phyloP scores from a whole-genome alignment of 2,888 invertebrate species.

The Drosophila picticornis region DNA sequence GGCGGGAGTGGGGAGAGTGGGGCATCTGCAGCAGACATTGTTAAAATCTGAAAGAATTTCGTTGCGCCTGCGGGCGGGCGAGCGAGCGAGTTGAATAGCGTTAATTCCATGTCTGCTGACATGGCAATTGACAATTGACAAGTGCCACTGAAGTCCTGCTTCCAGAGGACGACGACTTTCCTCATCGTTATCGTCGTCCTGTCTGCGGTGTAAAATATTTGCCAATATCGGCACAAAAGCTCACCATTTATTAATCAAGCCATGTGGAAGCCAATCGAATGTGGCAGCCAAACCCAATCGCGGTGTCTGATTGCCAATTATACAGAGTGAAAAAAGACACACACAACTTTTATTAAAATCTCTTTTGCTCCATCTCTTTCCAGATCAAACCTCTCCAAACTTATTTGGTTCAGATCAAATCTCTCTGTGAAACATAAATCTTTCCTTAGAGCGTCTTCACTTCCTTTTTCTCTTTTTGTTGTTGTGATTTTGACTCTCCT shows the following conservation, averaged over 20 bases:
- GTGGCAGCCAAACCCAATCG: slow-evolving; percentile 17
- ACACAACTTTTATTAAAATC: neutral
- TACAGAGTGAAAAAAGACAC: neutral
- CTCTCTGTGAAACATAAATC: neutral
- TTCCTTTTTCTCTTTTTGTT: neutral
- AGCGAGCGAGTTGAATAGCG: slow-evolving; percentile 49
- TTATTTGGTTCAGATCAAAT: neutral
- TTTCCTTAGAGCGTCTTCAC: neutral
- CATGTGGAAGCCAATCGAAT: slow-evolving; percentile 64
- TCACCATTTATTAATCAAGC: slow-evolving; percentile 73
- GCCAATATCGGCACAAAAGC: slow-evolving; percentile 60
- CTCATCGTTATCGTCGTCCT: neutral
- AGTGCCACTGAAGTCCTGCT: slow-evolving; percentile 25
- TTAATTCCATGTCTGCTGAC: slow-evolving; percentile 69
- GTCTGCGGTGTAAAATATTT: slow-evolving; percentile 44
- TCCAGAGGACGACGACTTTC: neutral
- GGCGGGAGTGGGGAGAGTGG: neutral
- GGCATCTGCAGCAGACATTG: slow-evolving; percentile 46
- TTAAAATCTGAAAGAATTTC: slow-evolving; percentile 64
- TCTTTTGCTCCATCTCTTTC: neutral
- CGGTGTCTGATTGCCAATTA: slow-evolving; percentile 40
- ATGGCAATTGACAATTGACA: slow-evolving; percentile 63
- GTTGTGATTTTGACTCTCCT: neutral
- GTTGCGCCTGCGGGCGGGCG: slow-evolving; percentile 27
- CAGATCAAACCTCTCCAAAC: neutral